Evolutionary conservation across 2,888 invertebrate species (phyloP).

Genomic region (Eupithecia pulchellata): DNA sequence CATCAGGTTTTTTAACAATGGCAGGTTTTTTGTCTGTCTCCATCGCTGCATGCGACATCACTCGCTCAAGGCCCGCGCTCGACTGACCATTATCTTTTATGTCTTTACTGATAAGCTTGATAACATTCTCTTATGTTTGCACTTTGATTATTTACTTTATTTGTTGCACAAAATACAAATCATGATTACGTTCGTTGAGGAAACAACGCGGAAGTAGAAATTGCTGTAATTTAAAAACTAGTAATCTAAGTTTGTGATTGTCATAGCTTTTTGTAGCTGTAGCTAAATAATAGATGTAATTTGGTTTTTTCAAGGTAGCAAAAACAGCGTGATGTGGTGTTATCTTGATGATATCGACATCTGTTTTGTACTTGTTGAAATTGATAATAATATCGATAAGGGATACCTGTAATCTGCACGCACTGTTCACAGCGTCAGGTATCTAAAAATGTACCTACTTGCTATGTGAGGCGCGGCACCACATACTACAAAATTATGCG

Average conservation of each 20-base stretch:
- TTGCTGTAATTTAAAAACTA: background rate
- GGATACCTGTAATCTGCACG: constrained; percentile 3
- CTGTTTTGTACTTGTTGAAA: constrained; percentile 17
- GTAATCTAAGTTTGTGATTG: background rate
- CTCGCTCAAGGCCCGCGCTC: constrained; percentile 62
- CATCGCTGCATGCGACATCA: constrained; percentile 73
- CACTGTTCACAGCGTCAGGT: background rate
- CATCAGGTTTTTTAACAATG: constrained; percentile 65
- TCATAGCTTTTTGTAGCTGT: constrained; percentile 10
- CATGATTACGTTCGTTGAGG: constrained; percentile 2
- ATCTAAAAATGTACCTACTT: background rate
- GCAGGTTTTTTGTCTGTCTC: constrained; percentile 68
- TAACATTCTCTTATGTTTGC: constrained; percentile 56
- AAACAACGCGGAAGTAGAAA: constrained; percentile 12
- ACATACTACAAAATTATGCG: background rate
- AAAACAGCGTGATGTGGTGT: constrained; percentile 8
- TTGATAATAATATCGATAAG: constrained; percentile 10
- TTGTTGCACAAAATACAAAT: constrained; percentile 29
- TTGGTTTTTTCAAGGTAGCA: constrained; percentile 21
- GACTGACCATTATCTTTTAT: constrained; percentile 60
- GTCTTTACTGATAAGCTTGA: constrained; percentile 59
- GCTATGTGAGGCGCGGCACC: background rate
- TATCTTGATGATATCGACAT: constrained; percentile 1
- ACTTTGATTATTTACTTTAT: constrained; percentile 33
- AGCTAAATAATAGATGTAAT: constrained; percentile 7